These are phyloP conservation scores for Tenthredo distinguenda DNA, from an alignment of 2,888 invertebrate species.

Conservation along the genomic window DNA sequence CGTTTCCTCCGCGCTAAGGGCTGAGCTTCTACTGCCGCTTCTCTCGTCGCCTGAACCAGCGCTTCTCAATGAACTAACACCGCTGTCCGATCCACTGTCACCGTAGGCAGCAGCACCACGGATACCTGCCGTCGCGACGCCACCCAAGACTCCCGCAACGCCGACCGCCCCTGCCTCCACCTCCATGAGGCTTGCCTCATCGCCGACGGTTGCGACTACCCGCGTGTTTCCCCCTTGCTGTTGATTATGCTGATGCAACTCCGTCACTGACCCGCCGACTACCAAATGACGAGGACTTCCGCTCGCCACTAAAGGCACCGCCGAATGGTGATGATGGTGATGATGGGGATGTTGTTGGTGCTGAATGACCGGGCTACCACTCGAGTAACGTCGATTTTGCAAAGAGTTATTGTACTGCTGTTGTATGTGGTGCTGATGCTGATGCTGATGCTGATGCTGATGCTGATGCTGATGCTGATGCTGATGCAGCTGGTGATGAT, in stretches of 20 bases:
- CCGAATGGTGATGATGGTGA: constrained; percentile 59
- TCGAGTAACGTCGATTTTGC: constrained; percentile 58
- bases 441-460: constrained; percentile 63
- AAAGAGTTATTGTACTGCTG: constrained; percentile 62
- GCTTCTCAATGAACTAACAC: constrained; percentile 88
- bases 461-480: constrained; percentile 65
- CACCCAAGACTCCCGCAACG: constrained; percentile 62
- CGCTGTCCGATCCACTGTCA: constrained; percentile 83
- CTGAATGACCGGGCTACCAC: constrained; percentile 53
- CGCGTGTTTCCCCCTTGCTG: constrained; percentile 65
- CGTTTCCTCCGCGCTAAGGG: constrained; percentile 87
- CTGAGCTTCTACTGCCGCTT: constrained; percentile 87
- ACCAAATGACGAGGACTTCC: constrained; percentile 57
- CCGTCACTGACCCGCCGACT: constrained; percentile 58
- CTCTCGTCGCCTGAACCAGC: constrained; percentile 87
- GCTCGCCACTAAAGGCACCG: constrained; percentile 9
- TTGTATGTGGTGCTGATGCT: constrained; percentile 70
- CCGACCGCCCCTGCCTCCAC: constrained; percentile 74
- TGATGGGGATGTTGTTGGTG: constrained; percentile 62
- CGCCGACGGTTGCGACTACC: constrained; percentile 62
- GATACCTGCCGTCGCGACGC: constrained; percentile 63
- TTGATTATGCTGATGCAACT: constrained; percentile 61
- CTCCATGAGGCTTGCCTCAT: constrained; percentile 73
- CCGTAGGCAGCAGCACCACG: constrained; percentile 77
- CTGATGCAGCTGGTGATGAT: constrained; percentile 61